These are phyloP conservation scores for Macrostomum lignano DNA, from an alignment of 1,140 invertebrate genomes.

Conservation along the genomic window DNA sequence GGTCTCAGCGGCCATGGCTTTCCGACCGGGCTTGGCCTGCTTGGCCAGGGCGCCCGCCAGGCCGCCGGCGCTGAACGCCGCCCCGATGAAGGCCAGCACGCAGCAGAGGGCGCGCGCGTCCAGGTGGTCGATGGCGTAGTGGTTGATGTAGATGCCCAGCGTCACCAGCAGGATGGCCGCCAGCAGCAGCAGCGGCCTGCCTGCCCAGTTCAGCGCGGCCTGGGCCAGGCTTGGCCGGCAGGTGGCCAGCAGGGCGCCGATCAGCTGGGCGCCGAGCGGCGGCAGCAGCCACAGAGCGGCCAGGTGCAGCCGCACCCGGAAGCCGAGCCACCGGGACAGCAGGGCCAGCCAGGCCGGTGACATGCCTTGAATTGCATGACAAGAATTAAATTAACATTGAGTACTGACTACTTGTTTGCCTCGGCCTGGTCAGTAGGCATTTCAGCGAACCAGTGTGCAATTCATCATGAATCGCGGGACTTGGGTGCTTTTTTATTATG, in stretches of 20 bases:
- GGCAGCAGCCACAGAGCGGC: too few species aligned
- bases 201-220: conserved; percentile 2
- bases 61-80: not conserved
- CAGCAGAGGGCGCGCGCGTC: not conserved
- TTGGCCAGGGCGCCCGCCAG: not conserved
- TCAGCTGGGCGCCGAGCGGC: not conserved
- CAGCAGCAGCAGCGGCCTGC: conserved; percentile 3
- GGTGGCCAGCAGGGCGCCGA: not conserved
- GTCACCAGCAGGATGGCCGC: conserved; percentile 4
- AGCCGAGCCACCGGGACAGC: too few species aligned
- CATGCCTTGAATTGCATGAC: too few species aligned
- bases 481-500: too few species aligned
- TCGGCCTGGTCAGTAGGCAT: too few species aligned
- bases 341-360: too few species aligned
- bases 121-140: conserved; percentile 5
- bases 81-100: not conserved
- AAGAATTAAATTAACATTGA: too few species aligned
- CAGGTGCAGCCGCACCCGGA: too few species aligned
- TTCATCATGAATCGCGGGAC: too few species aligned
- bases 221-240: not conserved
- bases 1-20: conserved; percentile 2
- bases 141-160: conserved; percentile 4
- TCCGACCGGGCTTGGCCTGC: not conserved
- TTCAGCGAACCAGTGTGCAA: too few species aligned
- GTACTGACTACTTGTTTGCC: too few species aligned